Evolutionary conservation across 2,888 invertebrate genomes (phyloP).

Genomic region (Dryomyza anilis): DNA sequence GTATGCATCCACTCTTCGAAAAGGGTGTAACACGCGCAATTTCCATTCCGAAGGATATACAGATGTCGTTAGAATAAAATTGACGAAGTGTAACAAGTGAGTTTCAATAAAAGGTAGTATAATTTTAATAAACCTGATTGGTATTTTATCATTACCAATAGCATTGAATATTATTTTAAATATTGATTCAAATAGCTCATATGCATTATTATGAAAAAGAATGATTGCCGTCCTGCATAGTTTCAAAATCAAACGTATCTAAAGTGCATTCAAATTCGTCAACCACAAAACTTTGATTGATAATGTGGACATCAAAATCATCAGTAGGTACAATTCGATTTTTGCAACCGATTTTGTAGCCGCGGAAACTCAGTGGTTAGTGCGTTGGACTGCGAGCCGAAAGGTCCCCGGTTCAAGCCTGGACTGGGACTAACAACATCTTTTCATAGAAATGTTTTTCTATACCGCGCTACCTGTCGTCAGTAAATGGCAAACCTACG

Average conservation of each 20-base stretch:
- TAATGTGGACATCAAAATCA: neutral
- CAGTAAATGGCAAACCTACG: no score
- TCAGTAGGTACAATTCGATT: neutral
- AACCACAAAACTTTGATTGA: neutral
- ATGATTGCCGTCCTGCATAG: no score
- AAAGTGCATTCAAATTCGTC: neutral
- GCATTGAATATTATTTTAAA: neutral
- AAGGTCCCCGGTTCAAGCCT: no score
- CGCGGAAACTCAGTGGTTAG: no score
- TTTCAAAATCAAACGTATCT: neutral
- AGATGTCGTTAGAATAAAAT: neutral
- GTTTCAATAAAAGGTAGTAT: neutral
- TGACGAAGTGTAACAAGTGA: neutral
- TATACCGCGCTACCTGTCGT: no score
- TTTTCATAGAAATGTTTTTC: no score
- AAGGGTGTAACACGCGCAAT: neutral
- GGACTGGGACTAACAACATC: no score
- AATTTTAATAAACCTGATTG: no score
- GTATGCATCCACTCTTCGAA: neutral
- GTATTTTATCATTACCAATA: neutral
- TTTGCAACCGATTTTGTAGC: neutral
- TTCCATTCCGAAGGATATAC: neutral
- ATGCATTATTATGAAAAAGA: no score
- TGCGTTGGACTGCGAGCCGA: no score
- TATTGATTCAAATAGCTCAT: no score